Base-by-base conservation (phyloP, 2,888 invertebrate species). In the Andrena marginata region DNA sequence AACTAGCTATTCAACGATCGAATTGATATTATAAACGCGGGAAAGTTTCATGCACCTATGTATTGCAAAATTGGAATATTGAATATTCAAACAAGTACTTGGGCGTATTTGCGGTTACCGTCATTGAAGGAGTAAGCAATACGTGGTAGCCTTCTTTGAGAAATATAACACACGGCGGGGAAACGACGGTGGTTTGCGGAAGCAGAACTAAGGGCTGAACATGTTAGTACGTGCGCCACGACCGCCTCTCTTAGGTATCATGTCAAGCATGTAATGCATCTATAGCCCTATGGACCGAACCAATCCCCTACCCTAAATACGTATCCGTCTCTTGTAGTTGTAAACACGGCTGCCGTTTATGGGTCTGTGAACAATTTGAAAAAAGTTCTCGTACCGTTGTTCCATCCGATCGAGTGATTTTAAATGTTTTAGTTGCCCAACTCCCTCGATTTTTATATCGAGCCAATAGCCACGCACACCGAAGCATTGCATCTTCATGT, bases 211-310 rank as follows among this genome's bases (percentile, higher is more conserved):
- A 84, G 76, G 77, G 73, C 29, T 67, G 54, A 84, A 65, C 70
- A 77, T 73, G 80, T 78, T 31, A 80, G 67, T 56, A 69, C 77
- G 63, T 72, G 68, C 35, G 63, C 82, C 81, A 26, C 63, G 70
- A 64, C 86, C 77, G 71, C 74, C 67, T 69, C 84, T 85, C 85
- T 89, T 85, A 87, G 84, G 70, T 80, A 77, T 86, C 84, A 88
- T 83, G 81, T 89, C 88, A 81, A 88, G 90, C 89, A 88, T 91
- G 89, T 89, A 88, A 92, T 89, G 82, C 84, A 87, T 68, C 85
- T 73, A 76, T 80, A 71, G 78, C 51, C 65, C 85, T 83, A 65
- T 69, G 69, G 75, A 81, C 64, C 70, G 42, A 42, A 42, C 42
- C 63, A 62, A 70, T 73, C 68, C 33, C 74, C 74, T 64, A 72